Conservation (phyloP, 2,888 invertebrate species). For the Drosophila mulleri region DNA sequence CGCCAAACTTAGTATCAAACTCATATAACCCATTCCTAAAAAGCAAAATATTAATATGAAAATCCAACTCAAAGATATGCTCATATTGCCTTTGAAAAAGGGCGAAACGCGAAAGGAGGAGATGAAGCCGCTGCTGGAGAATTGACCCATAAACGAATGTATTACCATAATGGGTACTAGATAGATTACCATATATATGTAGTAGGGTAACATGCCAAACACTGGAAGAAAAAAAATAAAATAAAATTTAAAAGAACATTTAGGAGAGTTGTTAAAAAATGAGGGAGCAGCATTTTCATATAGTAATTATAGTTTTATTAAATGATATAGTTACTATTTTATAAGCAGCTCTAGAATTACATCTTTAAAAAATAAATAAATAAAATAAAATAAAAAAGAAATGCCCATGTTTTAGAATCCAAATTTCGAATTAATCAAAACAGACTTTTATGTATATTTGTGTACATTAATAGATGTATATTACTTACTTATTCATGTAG, state of each 20-base stretch:
- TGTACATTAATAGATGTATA: neutral
- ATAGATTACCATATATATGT: constrained; percentile 87
- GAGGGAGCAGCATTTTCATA: no score
- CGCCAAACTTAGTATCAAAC: constrained; percentile 91
- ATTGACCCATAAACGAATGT: constrained; percentile 95
- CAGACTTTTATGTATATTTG: neutral
- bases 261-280: no score
- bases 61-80: neutral
- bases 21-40: constrained; percentile 94
- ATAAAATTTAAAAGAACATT: no score
- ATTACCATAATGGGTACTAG: constrained; percentile 94
- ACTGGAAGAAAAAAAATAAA: constrained; percentile 49
- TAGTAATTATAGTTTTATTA: no score
- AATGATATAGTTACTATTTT: no score
- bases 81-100: constrained; percentile 92
- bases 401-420: no score
- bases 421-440: neutral
- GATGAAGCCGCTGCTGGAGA: constrained; percentile 92
- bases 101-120: constrained; percentile 92
- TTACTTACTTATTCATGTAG: neutral
- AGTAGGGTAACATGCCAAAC: constrained; percentile 68
- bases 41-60: neutral
- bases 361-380: no score
- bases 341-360: no score
- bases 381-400: no score